Percentiles rank a stretch among this genome's conserved stretches.
phyloP scores from a whole-genome alignment of 2,888 invertebrate genomes.

The Ectropis crepuscularia region DNA sequence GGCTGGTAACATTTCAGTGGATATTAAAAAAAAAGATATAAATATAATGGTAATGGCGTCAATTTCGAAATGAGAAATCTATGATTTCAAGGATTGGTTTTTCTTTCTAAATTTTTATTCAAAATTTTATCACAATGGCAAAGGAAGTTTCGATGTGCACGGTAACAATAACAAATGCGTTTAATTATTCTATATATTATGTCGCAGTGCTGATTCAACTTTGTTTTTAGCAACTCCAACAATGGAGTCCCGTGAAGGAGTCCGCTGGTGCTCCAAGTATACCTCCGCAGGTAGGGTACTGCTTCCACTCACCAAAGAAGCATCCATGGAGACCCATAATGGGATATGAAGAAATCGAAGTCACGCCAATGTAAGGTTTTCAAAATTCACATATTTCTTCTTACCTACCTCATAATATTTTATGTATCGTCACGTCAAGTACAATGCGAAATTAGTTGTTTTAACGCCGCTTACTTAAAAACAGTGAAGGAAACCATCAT shows the following conservation, averaged over 20 bases:
- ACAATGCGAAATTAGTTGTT: too few relatives aligned
- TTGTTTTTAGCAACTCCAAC: conserved; percentile 88
- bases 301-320: conserved; percentile 89
- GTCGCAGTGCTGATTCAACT: not conserved
- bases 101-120: conserved; percentile 46
- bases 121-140: conserved; percentile 65
- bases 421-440: too few relatives aligned
- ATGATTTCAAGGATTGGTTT: conserved; percentile 20
- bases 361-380: conserved; percentile 86
- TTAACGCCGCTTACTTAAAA: too few relatives aligned
- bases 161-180: conserved; percentile 52
- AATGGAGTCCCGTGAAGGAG: conserved; percentile 90
- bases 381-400: not conserved
- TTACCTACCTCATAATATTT: too few relatives aligned
- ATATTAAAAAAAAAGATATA: conserved; percentile 12
- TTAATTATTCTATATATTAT: not conserved
- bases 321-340: conserved; percentile 92
- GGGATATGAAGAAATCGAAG: conserved; percentile 91
- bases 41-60: too few relatives aligned
- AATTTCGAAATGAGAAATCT: conserved; percentile 39
- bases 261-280: conserved; percentile 85
- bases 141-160: conserved; percentile 81
- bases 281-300: conserved; percentile 87
- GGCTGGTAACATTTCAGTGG: conserved; percentile 1
- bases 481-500: too few relatives aligned